Conservation (phyloP, 2,113 vertebrate genomes). For the Pedionomus torquatus region DNA sequence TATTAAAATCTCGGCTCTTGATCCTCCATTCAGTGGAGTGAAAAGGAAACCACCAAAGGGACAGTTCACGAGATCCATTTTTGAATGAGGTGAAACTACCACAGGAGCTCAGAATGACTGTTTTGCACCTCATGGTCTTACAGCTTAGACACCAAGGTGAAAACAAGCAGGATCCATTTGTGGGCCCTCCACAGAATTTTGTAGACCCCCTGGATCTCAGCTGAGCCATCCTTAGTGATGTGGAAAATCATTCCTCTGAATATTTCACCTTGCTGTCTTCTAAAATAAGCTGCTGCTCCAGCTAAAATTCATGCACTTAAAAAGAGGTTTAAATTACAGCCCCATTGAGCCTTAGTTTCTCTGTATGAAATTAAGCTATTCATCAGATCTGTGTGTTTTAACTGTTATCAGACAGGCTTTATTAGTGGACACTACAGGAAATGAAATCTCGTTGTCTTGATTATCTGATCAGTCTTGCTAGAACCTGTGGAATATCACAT, state of each 20-base stretch:
- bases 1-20: not conserved
- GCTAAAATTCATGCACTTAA: not conserved
- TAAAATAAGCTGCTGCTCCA: not conserved
- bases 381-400: not conserved
- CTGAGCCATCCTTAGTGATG: not conserved
- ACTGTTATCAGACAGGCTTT: not conserved
- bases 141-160: not conserved
- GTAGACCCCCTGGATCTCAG: not conserved
- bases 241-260: not conserved
- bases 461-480: not conserved
- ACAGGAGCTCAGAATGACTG: not conserved
- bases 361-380: not conserved
- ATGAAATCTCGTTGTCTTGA: not conserved
- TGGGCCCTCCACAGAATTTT: not conserved
- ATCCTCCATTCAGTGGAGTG: not conserved
- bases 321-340: not conserved
- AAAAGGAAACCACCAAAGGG: not conserved
- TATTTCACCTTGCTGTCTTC: not conserved
- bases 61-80: not conserved
- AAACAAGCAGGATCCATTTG: fast-evolving
- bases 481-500: not conserved
- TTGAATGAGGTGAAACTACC: not conserved
- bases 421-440: not conserved
- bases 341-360: not conserved
- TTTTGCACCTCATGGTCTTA: not conserved